These are phyloP conservation scores for Lamprologus ornatipinnis DNA, from an alignment of 2,113 vertebrate genomes.

Conservation along the genomic window DNA sequence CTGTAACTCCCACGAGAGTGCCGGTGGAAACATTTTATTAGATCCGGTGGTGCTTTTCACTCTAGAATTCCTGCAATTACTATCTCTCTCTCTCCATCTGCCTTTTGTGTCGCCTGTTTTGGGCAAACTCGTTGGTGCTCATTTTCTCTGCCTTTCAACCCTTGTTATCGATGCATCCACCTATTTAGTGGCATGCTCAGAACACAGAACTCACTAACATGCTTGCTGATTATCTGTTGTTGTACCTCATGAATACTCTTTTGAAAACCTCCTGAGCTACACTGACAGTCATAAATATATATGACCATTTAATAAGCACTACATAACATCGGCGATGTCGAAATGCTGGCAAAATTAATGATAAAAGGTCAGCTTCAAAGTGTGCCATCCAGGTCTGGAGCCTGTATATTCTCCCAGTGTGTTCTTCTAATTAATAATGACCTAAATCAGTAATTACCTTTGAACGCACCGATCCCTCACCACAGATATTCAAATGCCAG, in stretches of 20 bases:
- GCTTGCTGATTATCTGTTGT: not conserved
- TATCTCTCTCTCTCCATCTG: constrained; percentile 2
- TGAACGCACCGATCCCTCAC: not conserved
- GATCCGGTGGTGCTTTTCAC: constrained; percentile 39
- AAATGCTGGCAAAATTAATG: not conserved
- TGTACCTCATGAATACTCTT: not conserved
- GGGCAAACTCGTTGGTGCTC: not conserved
- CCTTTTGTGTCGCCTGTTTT: not conserved
- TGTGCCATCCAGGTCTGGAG: not conserved
- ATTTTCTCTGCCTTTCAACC: constrained; percentile 1
- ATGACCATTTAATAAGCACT: constrained; percentile 7
- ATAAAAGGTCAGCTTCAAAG: not conserved
- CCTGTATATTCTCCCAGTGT: not conserved
- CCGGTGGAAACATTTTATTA: constrained; percentile 62
- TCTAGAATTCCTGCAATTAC: constrained; percentile 34
- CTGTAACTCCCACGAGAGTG: constrained; percentile 45
- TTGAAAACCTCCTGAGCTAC: not conserved
- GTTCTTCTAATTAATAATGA: not conserved
- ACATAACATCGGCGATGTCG: not conserved
- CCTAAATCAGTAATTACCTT: not conserved
- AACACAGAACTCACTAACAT: not conserved
- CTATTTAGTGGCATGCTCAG: not conserved
- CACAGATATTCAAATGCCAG: not conserved
- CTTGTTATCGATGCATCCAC: constrained; percentile 16
- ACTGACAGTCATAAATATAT: constrained; percentile 31